Evolutionary conservation across 2,888 invertebrate genomes (phyloP), one percentile per base, ranked within the genome.

Genomic region (Drosophila monieri): DNA sequence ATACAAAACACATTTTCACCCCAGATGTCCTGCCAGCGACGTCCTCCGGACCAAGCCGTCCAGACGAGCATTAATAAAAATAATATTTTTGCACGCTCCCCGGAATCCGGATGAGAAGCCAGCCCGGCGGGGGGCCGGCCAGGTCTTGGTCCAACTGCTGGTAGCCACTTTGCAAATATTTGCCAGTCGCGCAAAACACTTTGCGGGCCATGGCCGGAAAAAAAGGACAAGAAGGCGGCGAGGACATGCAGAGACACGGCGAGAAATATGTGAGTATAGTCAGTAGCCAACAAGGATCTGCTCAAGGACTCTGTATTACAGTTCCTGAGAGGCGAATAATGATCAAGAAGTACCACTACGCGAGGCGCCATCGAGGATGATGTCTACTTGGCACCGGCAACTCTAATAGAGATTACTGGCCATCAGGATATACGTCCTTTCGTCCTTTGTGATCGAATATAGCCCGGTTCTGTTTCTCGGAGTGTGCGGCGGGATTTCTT

Each of bases 41-140:
- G n/a, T 64, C 62, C 27, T 62, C 23, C 18, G 18, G 18, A 6
- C 25, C 25, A 44, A n/a, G 48, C 37, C 35, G 65, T 69, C 73
- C 84, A 80, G 83, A 81, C 79, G 67, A 76, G 84, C 81, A 84
- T 83, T 86, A 83, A 83, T 83, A 86, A 86, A 85, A 83, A 85
- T 86, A 83, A 83, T 83, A 84, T 80, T 80, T 80, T 85, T 27
- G 27, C 2, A 27, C 49, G 62, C 78, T 49, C 21, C 4, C 60
- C 27, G 8, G 27, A 27, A 9, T 27, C 27, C 27, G 35, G 30
- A 12, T 49, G 64, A 69, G 69, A 52, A 69, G 51, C 56, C 46
- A 67, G 56, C 18, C 9, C 39, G 32, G 41, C 21, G 14, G 35
- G n/a, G n/a, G 12, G n/a, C n/a, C 4, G 21, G 5, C 21, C 21